These are phyloP conservation scores for Eupithecia subfuscata DNA, from an alignment of 2,888 invertebrate species.

Conservation along the genomic window DNA sequence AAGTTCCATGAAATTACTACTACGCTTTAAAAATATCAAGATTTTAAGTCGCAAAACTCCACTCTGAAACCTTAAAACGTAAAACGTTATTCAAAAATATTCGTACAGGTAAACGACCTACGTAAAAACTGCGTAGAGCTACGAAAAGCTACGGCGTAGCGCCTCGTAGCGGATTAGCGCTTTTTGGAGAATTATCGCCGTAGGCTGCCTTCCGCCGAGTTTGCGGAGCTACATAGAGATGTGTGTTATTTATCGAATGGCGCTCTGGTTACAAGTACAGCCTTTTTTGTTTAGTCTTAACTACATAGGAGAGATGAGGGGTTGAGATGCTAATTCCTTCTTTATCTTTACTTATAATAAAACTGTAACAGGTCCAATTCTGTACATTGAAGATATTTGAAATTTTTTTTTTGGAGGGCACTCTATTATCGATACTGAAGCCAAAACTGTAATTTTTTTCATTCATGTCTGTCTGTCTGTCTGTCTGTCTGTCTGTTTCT, in stretches of 20 bases:
- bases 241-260: not conserved
- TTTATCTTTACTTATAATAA: too few relatives aligned
- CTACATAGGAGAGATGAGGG: not conserved
- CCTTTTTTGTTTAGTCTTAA: not conserved
- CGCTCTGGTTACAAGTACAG: not conserved
- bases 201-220: conserved; percentile 7
- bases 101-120: conserved; percentile 47
- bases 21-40: not conserved
- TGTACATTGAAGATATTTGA: too few relatives aligned
- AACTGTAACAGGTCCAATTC: too few relatives aligned
- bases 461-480: too few relatives aligned
- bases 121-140: conserved; percentile 47
- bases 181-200: conserved; percentile 30
- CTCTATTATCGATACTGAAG: too few relatives aligned
- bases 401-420: too few relatives aligned
- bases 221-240: not conserved
- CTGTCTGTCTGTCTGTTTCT: too few relatives aligned
- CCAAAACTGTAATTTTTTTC: too few relatives aligned
- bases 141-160: conserved; percentile 46
- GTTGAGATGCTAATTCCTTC: too few relatives aligned
- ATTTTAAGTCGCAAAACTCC: not conserved
- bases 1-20: too few relatives aligned
- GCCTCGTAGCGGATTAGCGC: conserved; percentile 27
- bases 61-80: not conserved
- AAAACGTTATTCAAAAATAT: not conserved